Evolutionary conservation across 2,113 vertebrate genomes (phyloP).

Genomic region (Leucopternis melanops): DNA sequence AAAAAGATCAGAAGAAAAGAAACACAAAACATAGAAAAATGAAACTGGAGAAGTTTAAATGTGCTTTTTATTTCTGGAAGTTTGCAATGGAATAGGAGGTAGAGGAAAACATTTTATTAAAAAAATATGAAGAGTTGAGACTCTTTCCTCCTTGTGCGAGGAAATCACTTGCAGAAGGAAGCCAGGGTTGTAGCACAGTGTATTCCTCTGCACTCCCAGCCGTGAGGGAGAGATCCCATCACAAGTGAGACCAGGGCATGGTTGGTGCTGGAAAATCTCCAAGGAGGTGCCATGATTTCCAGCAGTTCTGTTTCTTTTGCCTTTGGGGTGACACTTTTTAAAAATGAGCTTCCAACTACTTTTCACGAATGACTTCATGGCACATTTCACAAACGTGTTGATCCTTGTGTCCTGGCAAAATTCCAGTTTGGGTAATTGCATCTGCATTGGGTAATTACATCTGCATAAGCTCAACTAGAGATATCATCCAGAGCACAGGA

Average conservation of each 20-base stretch:
- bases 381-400: neutral
- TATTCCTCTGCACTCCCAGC: neutral
- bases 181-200: neutral
- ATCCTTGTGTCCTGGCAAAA: neutral
- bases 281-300: neutral
- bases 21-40: conserved; percentile 24
- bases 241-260: neutral
- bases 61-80: conserved; percentile 9
- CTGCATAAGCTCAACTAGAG: neutral
- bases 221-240: rapidly evolving
- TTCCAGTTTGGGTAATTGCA: neutral
- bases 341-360: neutral
- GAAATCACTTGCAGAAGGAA: neutral
- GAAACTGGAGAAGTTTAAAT: conserved; percentile 11
- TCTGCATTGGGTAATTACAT: neutral
- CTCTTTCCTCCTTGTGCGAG: neutral
- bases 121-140: neutral
- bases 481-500: neutral
- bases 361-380: neutral
- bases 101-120: conserved; percentile 26
- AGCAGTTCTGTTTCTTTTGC: neutral
- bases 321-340: neutral
- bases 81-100: neutral
- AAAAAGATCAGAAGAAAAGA: conserved; percentile 55
- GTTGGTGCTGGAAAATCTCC: neutral